A percentile compares a stretch with the other conserved stretches of the same genome.
phyloP scores from a whole-genome alignment of 2,888 invertebrate genomes.

The Spisula subtruncata region DNA sequence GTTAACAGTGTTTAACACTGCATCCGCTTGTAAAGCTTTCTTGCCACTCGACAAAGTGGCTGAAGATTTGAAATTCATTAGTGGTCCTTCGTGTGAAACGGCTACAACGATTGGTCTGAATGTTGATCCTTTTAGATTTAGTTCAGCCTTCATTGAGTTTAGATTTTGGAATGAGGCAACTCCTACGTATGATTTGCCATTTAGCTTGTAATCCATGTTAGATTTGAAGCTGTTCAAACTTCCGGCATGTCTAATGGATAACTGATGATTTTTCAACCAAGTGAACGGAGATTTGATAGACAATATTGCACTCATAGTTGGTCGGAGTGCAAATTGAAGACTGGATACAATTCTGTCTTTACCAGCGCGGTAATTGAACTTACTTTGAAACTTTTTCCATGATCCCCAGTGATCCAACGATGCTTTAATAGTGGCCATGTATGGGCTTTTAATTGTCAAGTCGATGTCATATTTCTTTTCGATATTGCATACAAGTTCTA shows the following conservation, averaged over 20 bases:
- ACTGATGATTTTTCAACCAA: constrained; percentile 58
- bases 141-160: constrained; percentile 51
- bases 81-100: constrained; percentile 51
- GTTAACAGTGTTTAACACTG: constrained; percentile 44
- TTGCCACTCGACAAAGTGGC: constrained; percentile 51
- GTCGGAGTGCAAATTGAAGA: constrained; percentile 51
- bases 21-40: constrained; percentile 37
- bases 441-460: constrained; percentile 57
- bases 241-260: constrained; percentile 55
- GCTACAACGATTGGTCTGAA: constrained; percentile 49
- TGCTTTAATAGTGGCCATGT: constrained; percentile 53
- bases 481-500: constrained; percentile 45
- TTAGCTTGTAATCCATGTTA: constrained; percentile 62
- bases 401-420: constrained; percentile 63
- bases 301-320: constrained; percentile 47
- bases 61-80: constrained; percentile 52
- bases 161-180: constrained; percentile 58
- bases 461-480: constrained; percentile 57
- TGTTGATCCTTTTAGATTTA: constrained; percentile 58
- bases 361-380: constrained; percentile 36
- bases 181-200: constrained; percentile 58
- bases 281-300: constrained; percentile 50
- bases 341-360: constrained; percentile 39
- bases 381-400: constrained; percentile 43
- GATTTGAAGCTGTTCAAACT: constrained; percentile 57